These are phyloP conservation scores for Acholoe squamosa DNA, from an alignment of 2,888 invertebrate species.

Conservation along the genomic window DNA sequence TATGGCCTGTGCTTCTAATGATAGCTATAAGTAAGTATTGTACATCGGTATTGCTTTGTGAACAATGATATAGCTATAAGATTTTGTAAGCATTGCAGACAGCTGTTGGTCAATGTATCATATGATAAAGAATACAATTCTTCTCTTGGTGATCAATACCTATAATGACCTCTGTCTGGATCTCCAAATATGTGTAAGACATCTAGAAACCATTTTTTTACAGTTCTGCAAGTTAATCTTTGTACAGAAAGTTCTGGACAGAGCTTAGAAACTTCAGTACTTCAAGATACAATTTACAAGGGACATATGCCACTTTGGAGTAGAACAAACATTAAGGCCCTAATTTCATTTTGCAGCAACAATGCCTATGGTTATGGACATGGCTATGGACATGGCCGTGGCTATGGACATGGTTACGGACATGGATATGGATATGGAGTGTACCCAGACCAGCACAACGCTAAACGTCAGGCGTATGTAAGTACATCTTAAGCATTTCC, in stretches of 20 bases:
- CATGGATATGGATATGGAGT: background rate
- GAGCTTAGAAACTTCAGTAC: background rate
- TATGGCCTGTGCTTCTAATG: background rate
- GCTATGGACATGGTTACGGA: background rate
- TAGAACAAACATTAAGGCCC: background rate
- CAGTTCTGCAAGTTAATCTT: no score
- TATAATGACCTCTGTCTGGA: background rate
- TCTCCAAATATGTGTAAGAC: background rate
- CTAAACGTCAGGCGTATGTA: background rate
- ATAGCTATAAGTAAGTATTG: background rate
- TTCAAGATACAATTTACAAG: background rate
- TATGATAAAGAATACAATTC: background rate
- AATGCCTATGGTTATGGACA: background rate
- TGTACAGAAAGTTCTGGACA: background rate
- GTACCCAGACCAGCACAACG: conserved; percentile 4
- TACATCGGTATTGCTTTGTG: background rate
- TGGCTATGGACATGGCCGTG: background rate
- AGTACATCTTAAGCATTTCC: no score
- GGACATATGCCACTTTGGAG: background rate
- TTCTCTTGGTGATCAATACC: background rate
- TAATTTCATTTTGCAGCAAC: background rate
- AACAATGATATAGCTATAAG: background rate
- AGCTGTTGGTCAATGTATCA: background rate
- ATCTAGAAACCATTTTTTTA: background rate
- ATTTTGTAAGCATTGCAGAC: background rate